Percentiles rank a stretch among this genome's conserved stretches.
phyloP scores from a whole-genome alignment of 2,797 vertebrate genomes.

The Hybognathus amarus region DNA sequence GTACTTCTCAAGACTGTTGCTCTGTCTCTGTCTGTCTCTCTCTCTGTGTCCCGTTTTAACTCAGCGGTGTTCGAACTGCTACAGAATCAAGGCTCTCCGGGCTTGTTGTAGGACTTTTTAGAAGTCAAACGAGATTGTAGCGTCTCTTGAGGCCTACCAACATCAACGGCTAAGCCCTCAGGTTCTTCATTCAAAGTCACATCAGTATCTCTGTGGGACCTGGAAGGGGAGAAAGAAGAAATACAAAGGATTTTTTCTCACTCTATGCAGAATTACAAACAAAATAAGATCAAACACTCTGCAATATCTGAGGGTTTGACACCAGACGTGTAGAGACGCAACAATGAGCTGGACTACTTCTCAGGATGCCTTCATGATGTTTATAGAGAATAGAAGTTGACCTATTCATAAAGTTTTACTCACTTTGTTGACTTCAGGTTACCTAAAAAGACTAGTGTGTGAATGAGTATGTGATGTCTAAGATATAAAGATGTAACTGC shows the following conservation, averaged over 20 bases:
- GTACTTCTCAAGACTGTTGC: slow-evolving; percentile 32
- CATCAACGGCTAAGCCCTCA: slow-evolving; percentile 54
- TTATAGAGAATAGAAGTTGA: slow-evolving; percentile 28
- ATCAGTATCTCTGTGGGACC: slow-evolving; percentile 43
- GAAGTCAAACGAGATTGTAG: slow-evolving; percentile 53
- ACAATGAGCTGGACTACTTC: slow-evolving; percentile 50
- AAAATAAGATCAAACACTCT: slow-evolving; percentile 61
- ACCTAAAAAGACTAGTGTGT: background rate
- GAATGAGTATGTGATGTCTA: background rate
- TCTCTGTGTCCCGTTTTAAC: slow-evolving; percentile 39
- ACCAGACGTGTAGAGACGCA: slow-evolving; percentile 46
- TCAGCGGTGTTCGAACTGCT: slow-evolving; percentile 31
- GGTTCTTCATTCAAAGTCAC: slow-evolving; percentile 54
- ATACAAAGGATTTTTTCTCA: slow-evolving; percentile 52
- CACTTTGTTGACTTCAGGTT: slow-evolving; percentile 1
- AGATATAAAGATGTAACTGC: background rate
- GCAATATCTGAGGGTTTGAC: slow-evolving; percentile 51
- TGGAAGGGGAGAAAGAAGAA: slow-evolving; percentile 15
- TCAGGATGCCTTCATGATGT: background rate
- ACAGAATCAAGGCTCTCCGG: slow-evolving; percentile 39
- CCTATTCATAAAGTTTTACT: slow-evolving; percentile 31
- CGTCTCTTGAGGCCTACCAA: slow-evolving; percentile 47
- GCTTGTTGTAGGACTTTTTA: slow-evolving; percentile 58
- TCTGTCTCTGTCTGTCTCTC: slow-evolving; percentile 34
- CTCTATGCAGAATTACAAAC: slow-evolving; percentile 56